These are phyloP conservation scores for Calosoma granatense DNA, from an alignment of 1,140 invertebrate genomes.

Conservation along the genomic window DNA sequence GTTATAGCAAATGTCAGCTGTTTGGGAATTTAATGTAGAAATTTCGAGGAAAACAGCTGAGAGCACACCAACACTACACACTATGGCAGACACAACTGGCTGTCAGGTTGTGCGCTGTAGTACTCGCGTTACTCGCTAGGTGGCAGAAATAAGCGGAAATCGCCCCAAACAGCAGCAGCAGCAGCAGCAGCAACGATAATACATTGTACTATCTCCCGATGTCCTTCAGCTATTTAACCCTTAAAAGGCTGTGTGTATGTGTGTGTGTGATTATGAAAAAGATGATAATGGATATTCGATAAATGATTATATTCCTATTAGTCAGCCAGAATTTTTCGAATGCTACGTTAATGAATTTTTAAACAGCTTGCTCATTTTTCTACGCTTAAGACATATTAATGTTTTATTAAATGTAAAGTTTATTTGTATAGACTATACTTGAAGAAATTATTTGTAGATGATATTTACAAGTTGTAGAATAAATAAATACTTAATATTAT, in stretches of 20 bases:
- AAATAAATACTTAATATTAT: too few species aligned
- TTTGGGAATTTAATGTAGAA: background rate
- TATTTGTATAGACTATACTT: too few species aligned
- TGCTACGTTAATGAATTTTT: background rate
- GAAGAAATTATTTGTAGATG: too few species aligned
- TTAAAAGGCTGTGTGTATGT: too few species aligned
- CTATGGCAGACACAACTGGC: background rate
- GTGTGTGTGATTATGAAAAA: too few species aligned
- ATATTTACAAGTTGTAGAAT: too few species aligned
- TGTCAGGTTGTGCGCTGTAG: background rate
- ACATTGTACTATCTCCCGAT: too few species aligned
- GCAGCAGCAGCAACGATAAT: too few species aligned
- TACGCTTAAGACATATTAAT: too few species aligned
- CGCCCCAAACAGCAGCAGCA: too few species aligned
- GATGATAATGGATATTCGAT: conserved; percentile 4
- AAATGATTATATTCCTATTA: background rate
- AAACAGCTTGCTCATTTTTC: background rate
- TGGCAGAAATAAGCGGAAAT: background rate
- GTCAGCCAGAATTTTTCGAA: background rate
- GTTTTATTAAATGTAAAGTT: too few species aligned
- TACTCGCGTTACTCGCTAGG: background rate
- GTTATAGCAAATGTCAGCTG: background rate
- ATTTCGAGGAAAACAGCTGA: background rate
- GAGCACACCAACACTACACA: background rate
- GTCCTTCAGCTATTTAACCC: too few species aligned